Evolutionary conservation across 2,888 invertebrate species (phyloP).

Genomic region (Anarsia innoxiella): DNA sequence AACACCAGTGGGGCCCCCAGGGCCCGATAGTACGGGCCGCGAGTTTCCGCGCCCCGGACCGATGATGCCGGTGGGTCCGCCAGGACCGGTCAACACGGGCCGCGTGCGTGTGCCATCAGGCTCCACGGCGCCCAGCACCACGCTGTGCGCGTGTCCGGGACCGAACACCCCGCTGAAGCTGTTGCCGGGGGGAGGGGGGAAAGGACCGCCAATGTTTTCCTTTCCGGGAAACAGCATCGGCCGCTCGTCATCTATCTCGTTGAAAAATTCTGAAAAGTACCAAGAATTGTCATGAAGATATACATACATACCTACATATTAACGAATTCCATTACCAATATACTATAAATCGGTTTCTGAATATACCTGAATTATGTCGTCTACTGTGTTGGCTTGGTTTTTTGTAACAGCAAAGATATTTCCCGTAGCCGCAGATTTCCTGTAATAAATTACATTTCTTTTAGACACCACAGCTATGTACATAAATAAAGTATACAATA

Average conservation of each 20-base stretch:
- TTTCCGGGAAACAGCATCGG: slow-evolving; percentile 39
- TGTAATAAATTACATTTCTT: slow-evolving; percentile 30
- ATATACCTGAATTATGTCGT: slow-evolving; percentile 43
- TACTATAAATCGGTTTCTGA: too few relatives aligned
- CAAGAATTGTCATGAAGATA: too few relatives aligned
- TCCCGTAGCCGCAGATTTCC: slow-evolving; percentile 76
- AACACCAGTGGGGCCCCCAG: slow-evolving; percentile 67
- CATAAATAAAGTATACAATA: not conserved
- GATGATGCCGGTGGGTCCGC: slow-evolving; percentile 38
- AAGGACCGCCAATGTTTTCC: slow-evolving; percentile 29
- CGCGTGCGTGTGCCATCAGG: slow-evolving; percentile 19
- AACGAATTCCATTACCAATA: too few relatives aligned
- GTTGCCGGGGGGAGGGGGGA: slow-evolving; percentile 28
- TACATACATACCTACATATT: not conserved
- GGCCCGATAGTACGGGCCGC: slow-evolving; percentile 28
- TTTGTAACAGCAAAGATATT: slow-evolving; percentile 77
- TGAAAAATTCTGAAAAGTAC: slow-evolving; percentile 46
- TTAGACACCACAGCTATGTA: not conserved
- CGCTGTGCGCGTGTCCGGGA: slow-evolving; percentile 23
- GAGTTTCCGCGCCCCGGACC: slow-evolving; percentile 18
- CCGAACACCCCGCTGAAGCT: slow-evolving; percentile 22
- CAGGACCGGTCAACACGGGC: slow-evolving; percentile 56
- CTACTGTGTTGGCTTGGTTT: slow-evolving; percentile 27
- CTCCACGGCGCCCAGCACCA: slow-evolving; percentile 17
- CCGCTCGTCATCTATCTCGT: slow-evolving; percentile 52